A percentile compares a stretch with the other conserved stretches of the same genome.
These are phyloP conservation scores for Lordiphosa collinella DNA, from an alignment of 1,140 invertebrate genomes.

Conservation along the genomic window DNA sequence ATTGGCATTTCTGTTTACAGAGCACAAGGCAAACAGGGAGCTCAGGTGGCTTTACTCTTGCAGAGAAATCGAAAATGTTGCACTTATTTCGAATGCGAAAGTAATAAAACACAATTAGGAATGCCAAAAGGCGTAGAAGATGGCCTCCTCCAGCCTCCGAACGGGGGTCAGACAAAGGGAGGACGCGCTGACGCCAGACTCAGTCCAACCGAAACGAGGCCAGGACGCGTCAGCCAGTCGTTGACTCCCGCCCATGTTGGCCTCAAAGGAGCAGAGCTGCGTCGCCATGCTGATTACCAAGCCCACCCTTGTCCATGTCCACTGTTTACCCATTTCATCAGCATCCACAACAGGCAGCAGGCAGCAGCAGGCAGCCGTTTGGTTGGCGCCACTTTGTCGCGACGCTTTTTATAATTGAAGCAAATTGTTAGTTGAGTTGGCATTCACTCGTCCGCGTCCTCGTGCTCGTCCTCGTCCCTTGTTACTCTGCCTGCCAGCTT, in stretches of 20 bases:
- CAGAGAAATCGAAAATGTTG: not conserved
- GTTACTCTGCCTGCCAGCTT: constrained; percentile 4
- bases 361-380: constrained; percentile 38
- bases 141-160: not conserved
- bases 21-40: not conserved
- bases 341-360: constrained; percentile 6
- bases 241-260: constrained; percentile 10
- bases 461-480: not conserved
- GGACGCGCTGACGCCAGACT: constrained; percentile 13
- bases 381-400: constrained; percentile 74
- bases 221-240: constrained; percentile 31
- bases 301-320: constrained; percentile 29
- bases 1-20: constrained; percentile 7
- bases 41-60: no score
- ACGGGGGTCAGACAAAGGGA: constrained; percentile 3
- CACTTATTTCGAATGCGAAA: not conserved
- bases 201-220: constrained; percentile 32
- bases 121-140: not conserved
- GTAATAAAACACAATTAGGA: not conserved
- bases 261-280: constrained; percentile 31
- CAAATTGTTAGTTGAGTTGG: constrained; percentile 73
- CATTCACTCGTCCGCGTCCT: constrained; percentile 49
- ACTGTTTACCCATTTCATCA: constrained; percentile 57
- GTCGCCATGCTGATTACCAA: constrained; percentile 54
- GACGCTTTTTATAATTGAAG: constrained; percentile 78